A percentile compares a stretch with the other conserved stretches of the same genome.
These are phyloP conservation scores for Eptesicus fuscus DNA, from an alignment of 2,113 vertebrate species.

Conservation along the genomic window DNA sequence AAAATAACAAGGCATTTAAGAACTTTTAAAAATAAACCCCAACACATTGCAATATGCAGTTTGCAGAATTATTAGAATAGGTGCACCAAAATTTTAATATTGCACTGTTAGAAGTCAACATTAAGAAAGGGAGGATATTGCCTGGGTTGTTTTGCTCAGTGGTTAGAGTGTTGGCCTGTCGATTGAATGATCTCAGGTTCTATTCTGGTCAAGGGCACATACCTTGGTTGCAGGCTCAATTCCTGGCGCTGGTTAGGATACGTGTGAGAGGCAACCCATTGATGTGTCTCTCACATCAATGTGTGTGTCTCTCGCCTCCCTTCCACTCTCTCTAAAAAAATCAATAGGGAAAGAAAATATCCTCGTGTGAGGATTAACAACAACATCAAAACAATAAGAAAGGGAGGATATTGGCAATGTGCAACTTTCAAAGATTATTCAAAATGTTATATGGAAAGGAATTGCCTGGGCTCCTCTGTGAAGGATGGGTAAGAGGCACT, in stretches of 20 bases:
- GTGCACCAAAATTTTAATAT: not conserved
- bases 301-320: no score
- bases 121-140: not conserved
- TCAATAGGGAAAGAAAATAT: no score
- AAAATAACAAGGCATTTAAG: slow-evolving; percentile 3
- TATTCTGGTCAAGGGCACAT: no score
- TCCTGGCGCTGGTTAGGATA: no score
- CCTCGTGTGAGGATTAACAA: no score
- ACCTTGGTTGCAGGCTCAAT: no score
- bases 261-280: no score
- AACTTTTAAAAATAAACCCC: not conserved
- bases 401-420: not conserved
- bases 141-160: not conserved
- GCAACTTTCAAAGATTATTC: not conserved
- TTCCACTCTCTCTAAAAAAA: no score
- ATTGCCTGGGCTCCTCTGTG: not conserved
- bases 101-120: not conserved
- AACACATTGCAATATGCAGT: not conserved
- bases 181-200: no score
- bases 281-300: no score
- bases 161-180: not conserved
- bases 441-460: not conserved
- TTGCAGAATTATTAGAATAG: not conserved
- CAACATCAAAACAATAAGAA: not conserved
- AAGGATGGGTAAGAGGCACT: not conserved